Evolutionary conservation across 2,113 vertebrate species (phyloP), one percentile per base, ranked within the genome.

Genomic region (Strix uralensis): DNA sequence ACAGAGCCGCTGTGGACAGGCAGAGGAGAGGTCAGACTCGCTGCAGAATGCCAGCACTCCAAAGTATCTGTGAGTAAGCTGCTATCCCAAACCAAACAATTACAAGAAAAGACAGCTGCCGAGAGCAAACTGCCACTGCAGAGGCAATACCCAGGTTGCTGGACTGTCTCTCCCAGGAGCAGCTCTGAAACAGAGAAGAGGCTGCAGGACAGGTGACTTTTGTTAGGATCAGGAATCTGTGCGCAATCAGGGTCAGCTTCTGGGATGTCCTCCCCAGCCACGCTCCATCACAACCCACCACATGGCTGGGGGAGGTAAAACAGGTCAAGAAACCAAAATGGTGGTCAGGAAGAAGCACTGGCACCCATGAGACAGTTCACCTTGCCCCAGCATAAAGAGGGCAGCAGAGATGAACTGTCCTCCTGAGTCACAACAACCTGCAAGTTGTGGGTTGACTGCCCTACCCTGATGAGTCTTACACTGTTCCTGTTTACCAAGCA

Each of bases 401-500:
- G 36, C 78, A 91, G 71, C 42, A 51, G 51, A 77, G 58, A 83
- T 34, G 27, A 96, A 14, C 14, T 32, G 44, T 70, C 74, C 61
- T 81, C 65, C 78, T 93, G 94, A 95, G 74, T 95, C 93, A 94
- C 74, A 82, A 15, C 30, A 49, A 86, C 55, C 52, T 51, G 15
- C 1, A 15, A 55, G 69, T 1, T 55, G 73, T 57, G 81, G 81
- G 73, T 19, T 91, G 87, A 17, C 59, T 32, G 73, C 89, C 89
- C 86, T 91, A 16, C 95, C 94, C 91, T n/a, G 29, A 7, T 67
- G 86, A 96, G 95, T 83, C 61, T 85, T 18, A n/a, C 36, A 5
- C 77, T 69, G 86, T 44, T 92, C 89, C 91, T 94, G 83, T 94
- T 95, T 94, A 92, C 92, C 81, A 49, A 71, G 70, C 58, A 92